Conservation (phyloP, 2,797 vertebrate species). For the Acanthopagrus latus region DNA sequence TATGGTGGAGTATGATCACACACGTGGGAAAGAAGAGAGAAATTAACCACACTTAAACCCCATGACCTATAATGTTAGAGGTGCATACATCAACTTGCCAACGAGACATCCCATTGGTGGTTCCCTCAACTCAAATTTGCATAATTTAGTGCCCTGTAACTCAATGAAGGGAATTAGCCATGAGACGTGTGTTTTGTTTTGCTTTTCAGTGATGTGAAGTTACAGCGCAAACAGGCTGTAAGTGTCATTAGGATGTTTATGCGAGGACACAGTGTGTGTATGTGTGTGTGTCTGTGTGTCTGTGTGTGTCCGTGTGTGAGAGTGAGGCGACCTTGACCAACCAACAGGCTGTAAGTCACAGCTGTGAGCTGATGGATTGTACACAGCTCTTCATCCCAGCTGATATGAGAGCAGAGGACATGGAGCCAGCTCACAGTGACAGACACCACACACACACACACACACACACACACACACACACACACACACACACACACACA, state of each 20-base stretch:
- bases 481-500: conserved; percentile 28
- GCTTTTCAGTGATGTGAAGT: conserved; percentile 16
- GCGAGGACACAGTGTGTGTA: conserved; percentile 9
- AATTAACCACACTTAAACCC: conserved; percentile 35
- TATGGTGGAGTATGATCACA: neutral
- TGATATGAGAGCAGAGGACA: conserved; percentile 56
- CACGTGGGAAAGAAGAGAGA: neutral
- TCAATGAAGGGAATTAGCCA: neutral
- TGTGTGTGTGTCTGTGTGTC: conserved; percentile 19
- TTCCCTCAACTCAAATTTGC: conserved; percentile 7
- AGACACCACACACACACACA: conserved; percentile 11
- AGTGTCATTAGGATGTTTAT: conserved; percentile 31
- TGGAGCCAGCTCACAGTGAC: conserved; percentile 26
- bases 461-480: conserved; percentile 33
- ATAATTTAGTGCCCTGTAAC: neutral
- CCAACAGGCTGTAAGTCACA: conserved; percentile 63
- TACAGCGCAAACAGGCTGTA: conserved; percentile 3
- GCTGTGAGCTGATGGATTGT: conserved; percentile 72
- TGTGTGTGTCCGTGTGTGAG: conserved; percentile 17
- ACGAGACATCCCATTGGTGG: neutral
- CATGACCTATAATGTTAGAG: conserved; percentile 23
- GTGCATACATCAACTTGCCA: conserved; percentile 6
- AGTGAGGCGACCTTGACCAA: conserved; percentile 61
- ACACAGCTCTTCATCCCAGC: conserved; percentile 45
- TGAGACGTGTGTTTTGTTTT: conserved; percentile 27